A percentile compares a stretch with the other conserved stretches of the same genome.
Conservation (phyloP, 2,113 vertebrate species). For the Nettapus auritus region DNA sequence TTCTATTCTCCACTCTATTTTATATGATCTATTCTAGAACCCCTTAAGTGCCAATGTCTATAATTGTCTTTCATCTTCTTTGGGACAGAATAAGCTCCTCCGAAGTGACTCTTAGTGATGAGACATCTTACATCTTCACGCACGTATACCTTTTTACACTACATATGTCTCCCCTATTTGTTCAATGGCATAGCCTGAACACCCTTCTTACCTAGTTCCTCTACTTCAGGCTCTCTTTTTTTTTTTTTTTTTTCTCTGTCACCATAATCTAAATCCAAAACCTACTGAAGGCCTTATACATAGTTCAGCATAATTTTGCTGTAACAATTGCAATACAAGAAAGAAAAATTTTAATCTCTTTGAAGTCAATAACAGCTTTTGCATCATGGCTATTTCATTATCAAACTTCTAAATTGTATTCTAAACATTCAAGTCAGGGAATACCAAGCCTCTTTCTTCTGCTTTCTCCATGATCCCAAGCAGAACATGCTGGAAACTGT, state of each 20-base stretch:
- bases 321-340: background rate
- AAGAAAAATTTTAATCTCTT: background rate
- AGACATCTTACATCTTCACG: background rate
- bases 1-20: background rate
- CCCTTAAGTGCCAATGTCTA: background rate
- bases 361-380: background rate
- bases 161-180: background rate
- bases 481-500: background rate
- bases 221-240: background rate
- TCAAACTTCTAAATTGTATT: background rate
- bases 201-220: background rate
- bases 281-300: background rate
- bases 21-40: background rate
- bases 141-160: background rate
- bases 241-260: background rate
- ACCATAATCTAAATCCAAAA: background rate
- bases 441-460: background rate
- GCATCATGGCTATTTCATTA: background rate
- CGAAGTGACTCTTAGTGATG: background rate
- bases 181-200: background rate
- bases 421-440: background rate
- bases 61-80: background rate
- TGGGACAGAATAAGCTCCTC: background rate
- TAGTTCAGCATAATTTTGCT: background rate
- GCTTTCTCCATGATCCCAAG: background rate